phyloP scores from a whole-genome alignment of 1,140 invertebrate genomes.

The Euura lappo region DNA sequence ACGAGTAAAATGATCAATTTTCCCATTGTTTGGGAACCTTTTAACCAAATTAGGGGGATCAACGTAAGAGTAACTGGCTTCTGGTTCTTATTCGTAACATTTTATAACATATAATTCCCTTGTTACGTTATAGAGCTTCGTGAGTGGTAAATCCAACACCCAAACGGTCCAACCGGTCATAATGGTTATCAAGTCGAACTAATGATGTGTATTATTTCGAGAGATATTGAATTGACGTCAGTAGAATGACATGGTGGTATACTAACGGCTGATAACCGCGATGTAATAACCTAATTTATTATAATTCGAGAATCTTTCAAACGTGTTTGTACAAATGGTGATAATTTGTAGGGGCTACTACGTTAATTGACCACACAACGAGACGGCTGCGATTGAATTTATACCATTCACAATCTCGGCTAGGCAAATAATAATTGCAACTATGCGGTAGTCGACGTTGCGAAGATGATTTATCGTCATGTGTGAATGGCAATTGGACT shows the following conservation, averaged over 20 bases:
- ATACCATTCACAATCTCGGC: no score
- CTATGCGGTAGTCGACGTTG: no score
- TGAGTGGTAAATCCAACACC: neutral
- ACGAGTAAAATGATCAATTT: neutral
- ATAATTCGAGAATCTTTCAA: neutral
- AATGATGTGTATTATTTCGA: neutral
- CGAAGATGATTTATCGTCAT: no score
- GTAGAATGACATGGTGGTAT: slow-evolving; percentile 8
- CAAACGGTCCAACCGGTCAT: neutral
- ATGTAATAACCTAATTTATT: neutral
- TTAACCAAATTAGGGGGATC: no score
- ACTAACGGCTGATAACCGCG: slow-evolving; percentile 1
- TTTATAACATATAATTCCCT: neutral
- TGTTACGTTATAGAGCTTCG: neutral
- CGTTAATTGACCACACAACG: no score
- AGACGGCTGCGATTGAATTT: no score
- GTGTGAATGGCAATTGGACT: no score
- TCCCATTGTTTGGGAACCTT: no score
- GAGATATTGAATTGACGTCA: slow-evolving; percentile 9
- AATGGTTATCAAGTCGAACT: neutral
- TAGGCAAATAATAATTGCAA: no score
- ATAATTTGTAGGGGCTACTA: no score
- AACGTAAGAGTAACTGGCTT: neutral
- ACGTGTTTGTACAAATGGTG: no score
- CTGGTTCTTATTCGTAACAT: neutral